A percentile compares a stretch with the other conserved stretches of the same genome.
phyloP scores from a whole-genome alignment of 2,888 invertebrate genomes.

The Calameuta filiformis region DNA sequence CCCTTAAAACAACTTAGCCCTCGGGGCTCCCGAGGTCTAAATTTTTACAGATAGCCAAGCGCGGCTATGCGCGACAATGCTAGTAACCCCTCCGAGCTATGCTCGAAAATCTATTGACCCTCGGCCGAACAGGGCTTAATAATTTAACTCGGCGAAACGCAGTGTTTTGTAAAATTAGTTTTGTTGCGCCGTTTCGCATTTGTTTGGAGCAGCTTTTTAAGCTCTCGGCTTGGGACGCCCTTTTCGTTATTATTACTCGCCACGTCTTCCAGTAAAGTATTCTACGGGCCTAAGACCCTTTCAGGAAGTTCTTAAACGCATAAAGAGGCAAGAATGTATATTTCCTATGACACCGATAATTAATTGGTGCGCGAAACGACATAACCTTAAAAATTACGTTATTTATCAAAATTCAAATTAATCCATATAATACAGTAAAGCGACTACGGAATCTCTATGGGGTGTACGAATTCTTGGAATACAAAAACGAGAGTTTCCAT shows the following conservation, averaged over 20 bases:
- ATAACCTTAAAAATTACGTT: background rate
- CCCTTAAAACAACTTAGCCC: constrained; percentile 31
- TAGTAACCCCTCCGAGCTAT: background rate
- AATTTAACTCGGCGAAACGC: constrained; percentile 48
- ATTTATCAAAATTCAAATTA: background rate
- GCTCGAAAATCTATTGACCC: constrained; percentile 19
- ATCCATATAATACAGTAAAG: background rate
- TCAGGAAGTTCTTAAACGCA: background rate
- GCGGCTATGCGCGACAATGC: background rate
- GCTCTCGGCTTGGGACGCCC: background rate
- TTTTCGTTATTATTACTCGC: background rate
- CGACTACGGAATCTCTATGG: background rate
- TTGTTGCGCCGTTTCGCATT: constrained; percentile 43
- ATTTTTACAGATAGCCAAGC: constrained; percentile 23
- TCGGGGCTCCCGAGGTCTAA: constrained; percentile 35
- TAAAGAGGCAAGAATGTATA: background rate
- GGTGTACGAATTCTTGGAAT: background rate
- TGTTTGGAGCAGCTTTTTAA: constrained; percentile 18
- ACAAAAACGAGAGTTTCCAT: background rate
- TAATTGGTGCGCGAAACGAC: background rate
- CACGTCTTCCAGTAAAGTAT: background rate
- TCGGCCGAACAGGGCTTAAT: constrained; percentile 32
- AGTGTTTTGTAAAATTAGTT: constrained; percentile 54
- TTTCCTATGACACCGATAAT: background rate
- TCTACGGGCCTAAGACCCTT: background rate